Base-by-base conservation (phyloP, 1,140 invertebrate species). In the Bombyx mandarina region DNA sequence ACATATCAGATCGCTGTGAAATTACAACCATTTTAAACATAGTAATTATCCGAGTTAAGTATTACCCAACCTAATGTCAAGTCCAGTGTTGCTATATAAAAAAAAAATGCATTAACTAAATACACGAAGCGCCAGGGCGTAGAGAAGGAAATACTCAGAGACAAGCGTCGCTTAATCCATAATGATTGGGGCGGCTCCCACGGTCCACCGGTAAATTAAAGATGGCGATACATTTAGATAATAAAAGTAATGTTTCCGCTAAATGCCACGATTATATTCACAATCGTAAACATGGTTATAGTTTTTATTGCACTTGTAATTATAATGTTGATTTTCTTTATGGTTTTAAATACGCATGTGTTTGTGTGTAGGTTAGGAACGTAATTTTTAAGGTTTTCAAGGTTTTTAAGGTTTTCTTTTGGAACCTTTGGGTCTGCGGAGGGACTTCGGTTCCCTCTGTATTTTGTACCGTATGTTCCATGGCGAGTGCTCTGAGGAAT, bases 151-250 rank as follows among this genome's bases (percentile, higher is more conserved):
- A 7, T 51, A 8, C 3, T 26, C 26, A 35, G 22, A 51, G n/a
- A 51, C 50, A 51, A 51, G 50, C 42, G 50, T 35, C 45, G 53
- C 12, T 43, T 54, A 54, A 54, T 54, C 53, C 53, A 22, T 51
- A 46, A 44, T 54, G 53, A 54, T 54, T 54, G 53, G 53, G 45
- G 6, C 4, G n/a, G 44, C 53, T 54, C 53, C 53, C 53, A 54
- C 53, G 53, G 43, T 45, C 45, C 8, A 54, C 44, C 12, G 43
- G 10, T 46, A 46, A 43, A 8, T 45, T 18, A 22, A 7, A 45
- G 22, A 22, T 54, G 12, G 53, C 7, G 7, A 22, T 10, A 54
- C 53, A 44, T 18, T 18, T n/a, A 8, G 26, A 12, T 54, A 45
- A 45, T 3, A 12, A 35, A 6, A 43, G 5, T 49, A 4, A 49